A percentile compares a stretch with the other conserved stretches of the same genome.
These are phyloP conservation scores for Manacus vitellinus DNA, from an alignment of 2,113 vertebrate genomes.

Conservation along the genomic window DNA sequence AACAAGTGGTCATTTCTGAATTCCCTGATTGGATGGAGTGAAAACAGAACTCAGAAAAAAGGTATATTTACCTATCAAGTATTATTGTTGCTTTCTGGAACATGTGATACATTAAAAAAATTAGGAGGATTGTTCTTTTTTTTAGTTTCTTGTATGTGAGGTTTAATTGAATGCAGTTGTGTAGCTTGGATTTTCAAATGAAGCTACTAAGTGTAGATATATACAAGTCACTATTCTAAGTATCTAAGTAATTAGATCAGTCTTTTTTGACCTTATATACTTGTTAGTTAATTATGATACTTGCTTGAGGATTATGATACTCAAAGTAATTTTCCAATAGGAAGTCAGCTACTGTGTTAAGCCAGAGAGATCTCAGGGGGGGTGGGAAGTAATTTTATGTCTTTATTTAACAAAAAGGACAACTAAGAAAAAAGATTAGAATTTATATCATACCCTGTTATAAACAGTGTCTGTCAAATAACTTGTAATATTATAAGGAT, in stretches of 20 bases:
- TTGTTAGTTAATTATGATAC: not conserved
- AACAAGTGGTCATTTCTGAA: conserved; percentile 63
- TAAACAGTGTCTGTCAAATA: not conserved
- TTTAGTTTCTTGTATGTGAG: not conserved
- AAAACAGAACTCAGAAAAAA: conserved; percentile 33
- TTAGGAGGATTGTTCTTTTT: fast-evolving
- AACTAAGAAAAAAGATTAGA: not conserved
- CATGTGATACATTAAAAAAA: not conserved
- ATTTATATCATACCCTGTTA: not conserved
- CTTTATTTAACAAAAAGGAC: not conserved
- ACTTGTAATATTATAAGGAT: not conserved
- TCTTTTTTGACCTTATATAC: not conserved
- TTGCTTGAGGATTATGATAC: not conserved
- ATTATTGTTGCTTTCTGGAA: not conserved
- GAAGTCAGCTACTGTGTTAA: not conserved
- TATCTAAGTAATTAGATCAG: not conserved
- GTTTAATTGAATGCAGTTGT: not conserved
- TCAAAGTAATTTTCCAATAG: not conserved
- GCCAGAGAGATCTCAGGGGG: not conserved
- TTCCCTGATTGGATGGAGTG: conserved; percentile 6
- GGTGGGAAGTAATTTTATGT: not conserved
- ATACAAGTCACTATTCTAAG: not conserved
- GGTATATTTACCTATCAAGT: conserved; percentile 4
- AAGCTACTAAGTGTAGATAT: not conserved
- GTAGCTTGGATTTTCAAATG: not conserved